Base-by-base conservation (phyloP, 2,797 vertebrate genomes). In the Fratercula arctica region DNA sequence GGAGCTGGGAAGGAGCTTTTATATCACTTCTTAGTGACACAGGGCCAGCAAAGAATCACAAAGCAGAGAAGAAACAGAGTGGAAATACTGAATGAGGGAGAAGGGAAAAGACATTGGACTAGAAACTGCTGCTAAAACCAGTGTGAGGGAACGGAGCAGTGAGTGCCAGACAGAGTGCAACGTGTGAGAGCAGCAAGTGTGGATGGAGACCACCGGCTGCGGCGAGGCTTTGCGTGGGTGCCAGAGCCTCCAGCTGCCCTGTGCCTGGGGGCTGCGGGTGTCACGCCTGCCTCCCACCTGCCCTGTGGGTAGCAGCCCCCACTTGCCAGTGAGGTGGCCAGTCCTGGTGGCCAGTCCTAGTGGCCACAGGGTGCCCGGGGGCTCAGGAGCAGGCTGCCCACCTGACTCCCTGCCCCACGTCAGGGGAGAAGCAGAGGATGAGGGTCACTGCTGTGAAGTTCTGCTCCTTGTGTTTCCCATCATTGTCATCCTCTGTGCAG, bases 231-330 rank as follows among this genome's bases (percentile, higher is more conserved):
- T 16, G n/a, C 0, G 1, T 69, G 39, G 25, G 17, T 35, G 56
- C n/a, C 0, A 3, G 4, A 13, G 4, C 5, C 11, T 37, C 45
- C 3, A 2, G 28, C 39, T 26, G 24, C 37, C 54, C 39, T 3
- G 24, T 11, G n/a, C 46, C 28, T 6, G n/a, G 54, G 57, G 41
- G 16, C 46, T n/a, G 64, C 1, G 5, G 39, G 57, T 1, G 0
- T 35, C 51, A 5, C 2, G 3, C 51, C n/a, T 54, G 33, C 66
- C 35, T 41, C 59, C n/a, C 33, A 14, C 61, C 61, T 24, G 20
- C 41, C 50, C 35, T 9, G 51, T 16, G 21, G 28, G 24, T 11
- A 35, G 28, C n/a, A 87, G 53, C 16, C 26, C n/a, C 39, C 4
- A 2, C 28, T 45, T 26, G 48, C 64, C 9, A 3, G 17, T 7